A percentile compares a stretch with the other conserved stretches of the same genome.
These are phyloP conservation scores for Hirtodrosophila duncani DNA, from an alignment of 2,888 invertebrate genomes.

Conservation along the genomic window DNA sequence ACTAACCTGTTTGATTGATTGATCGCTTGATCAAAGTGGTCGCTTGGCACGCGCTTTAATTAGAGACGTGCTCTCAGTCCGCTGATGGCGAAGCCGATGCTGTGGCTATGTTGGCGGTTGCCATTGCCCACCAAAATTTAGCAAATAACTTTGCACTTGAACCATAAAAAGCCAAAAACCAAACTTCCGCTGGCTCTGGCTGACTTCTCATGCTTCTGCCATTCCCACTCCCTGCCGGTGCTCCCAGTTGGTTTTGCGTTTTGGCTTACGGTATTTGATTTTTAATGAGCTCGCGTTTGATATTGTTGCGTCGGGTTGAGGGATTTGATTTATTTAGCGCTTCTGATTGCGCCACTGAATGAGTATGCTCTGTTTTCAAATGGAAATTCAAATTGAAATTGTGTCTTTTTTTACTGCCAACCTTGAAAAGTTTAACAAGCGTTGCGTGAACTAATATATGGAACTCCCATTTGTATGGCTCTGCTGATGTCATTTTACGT, in stretches of 20 bases:
- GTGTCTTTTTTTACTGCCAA: not conserved
- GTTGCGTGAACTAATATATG: constrained; percentile 7
- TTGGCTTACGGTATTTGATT: constrained; percentile 25
- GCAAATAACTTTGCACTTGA: no score
- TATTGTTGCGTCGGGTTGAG: not conserved
- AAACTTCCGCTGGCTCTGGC: not conserved
- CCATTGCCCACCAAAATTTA: constrained; percentile 2
- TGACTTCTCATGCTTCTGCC: constrained; percentile 14
- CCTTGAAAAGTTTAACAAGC: constrained; percentile 12
- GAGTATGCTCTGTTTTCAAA: constrained; percentile 25
- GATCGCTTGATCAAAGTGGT: constrained; percentile 19
- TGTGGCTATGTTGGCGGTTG: constrained; percentile 6
- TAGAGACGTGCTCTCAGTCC: constrained; percentile 29
- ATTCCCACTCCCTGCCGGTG: constrained; percentile 5
- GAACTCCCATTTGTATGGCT: constrained; percentile 1
- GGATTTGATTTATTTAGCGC: constrained; percentile 29
- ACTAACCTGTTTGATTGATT: constrained; percentile 31
- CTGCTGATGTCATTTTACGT: constrained; percentile 14
- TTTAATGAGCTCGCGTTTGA: constrained; percentile 36
- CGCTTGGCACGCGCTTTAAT: constrained; percentile 31
- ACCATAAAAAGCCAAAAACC: not conserved
- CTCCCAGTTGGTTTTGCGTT: constrained; percentile 12
- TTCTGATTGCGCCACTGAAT: constrained; percentile 2
- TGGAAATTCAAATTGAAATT: constrained; percentile 18
- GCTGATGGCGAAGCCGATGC: no score